Evolutionary conservation across 2,113 vertebrate genomes (phyloP), one percentile per base, ranked within the genome.

Genomic region (Helogale parvula): DNA sequence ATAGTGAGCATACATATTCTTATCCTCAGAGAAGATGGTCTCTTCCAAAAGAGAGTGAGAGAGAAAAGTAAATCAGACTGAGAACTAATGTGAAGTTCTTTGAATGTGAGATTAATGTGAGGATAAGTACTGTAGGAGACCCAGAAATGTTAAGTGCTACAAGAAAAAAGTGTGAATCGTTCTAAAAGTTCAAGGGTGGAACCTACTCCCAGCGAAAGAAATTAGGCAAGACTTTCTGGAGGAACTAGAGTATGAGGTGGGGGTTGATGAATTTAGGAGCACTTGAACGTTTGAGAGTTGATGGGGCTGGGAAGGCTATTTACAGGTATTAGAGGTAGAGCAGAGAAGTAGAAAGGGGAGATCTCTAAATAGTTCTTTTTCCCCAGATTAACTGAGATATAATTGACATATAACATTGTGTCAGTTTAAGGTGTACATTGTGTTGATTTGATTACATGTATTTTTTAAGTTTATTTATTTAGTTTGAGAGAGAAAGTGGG

Each of bases 1-100:
- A 2, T 90, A 80, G 71, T 52, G n/a, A 95, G 15, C 45, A 50
- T 47, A 19, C 52, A 12, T 68, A 52, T 76, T 86, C 21, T 96
- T 96, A 82, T 63, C 66, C 2, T 93, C 52, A 57, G n/a, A 85
- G 89, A 93, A 90, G 92, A 35, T 84, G 5, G 45, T 83, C 83
- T 86, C 60, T 94, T 87, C 38, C 69, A 57, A 79, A 93, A 41
- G 33, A 87, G 33, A 66, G 38, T 19, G 52, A 81, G 35, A 92
- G 27, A 76, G 38, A 72, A 88, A 93, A 80, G 33, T 54, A 47
- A 94, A 29, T 79, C 12, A 60, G 47, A 50, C 10, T 72, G n/a
- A 54, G 35, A 94, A 9, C 33, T n/a, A 60, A 52, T 50, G 12
- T 63, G 60, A 71, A 71, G 19, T 31, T 38, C 63, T 63, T 93